phyloP scores from a whole-genome alignment of 2,113 vertebrate genomes.

The Pungitius pungitius region DNA sequence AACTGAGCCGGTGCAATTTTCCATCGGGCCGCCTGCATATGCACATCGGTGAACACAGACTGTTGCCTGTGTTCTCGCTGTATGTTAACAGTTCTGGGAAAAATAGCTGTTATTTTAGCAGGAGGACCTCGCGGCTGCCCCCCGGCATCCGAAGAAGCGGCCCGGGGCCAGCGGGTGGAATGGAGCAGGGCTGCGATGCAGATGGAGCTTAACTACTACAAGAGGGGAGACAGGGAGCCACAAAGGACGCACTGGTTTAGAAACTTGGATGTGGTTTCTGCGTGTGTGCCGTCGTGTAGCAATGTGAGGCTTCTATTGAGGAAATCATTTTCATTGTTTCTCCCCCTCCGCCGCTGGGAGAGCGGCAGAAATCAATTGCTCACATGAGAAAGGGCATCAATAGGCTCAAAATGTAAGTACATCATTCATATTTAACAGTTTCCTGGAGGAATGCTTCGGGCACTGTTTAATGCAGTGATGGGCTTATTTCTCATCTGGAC shows the following conservation, averaged over 20 bases:
- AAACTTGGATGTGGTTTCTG: not conserved
- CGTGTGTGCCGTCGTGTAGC: not conserved
- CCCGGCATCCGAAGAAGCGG: conserved; percentile 17
- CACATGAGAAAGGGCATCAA: not conserved
- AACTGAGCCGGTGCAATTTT: conserved; percentile 12
- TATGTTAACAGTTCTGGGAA: conserved; percentile 12
- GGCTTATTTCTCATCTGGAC: not conserved
- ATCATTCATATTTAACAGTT: not conserved
- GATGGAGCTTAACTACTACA: not conserved
- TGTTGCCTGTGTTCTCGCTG: not conserved
- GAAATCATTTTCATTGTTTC: not conserved
- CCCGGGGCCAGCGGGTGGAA: conserved; percentile 25
- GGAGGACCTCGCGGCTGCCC: conserved; percentile 9
- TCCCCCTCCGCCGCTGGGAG: not conserved
- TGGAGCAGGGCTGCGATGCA: conserved; percentile 5
- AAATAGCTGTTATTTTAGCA: conserved; percentile 24
- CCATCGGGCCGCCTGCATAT: conserved; percentile 15
- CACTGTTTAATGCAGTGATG: not conserved
- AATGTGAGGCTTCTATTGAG: not conserved
- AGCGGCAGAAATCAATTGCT: not conserved
- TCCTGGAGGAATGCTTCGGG: not conserved
- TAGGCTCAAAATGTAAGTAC: not conserved
- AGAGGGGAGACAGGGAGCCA: not conserved
- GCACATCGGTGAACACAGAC: not conserved
- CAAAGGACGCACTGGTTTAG: not conserved